Evolutionary conservation across 1,140 invertebrate species (phyloP).

Genomic region (Euura lappo): DNA sequence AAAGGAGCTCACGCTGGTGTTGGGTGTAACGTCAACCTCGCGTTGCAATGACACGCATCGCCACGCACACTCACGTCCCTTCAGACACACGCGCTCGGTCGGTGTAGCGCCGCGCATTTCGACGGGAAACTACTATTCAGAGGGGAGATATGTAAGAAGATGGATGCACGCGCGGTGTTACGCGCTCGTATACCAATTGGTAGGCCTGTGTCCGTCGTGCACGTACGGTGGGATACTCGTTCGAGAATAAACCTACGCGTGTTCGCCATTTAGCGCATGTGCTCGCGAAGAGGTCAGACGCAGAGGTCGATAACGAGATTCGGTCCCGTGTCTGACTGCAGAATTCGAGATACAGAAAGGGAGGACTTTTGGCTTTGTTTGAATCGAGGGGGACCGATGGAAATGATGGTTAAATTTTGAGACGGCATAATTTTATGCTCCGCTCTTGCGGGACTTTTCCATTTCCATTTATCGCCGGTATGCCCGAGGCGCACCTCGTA

Average conservation of each 20-base stretch:
- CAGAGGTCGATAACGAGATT: no score
- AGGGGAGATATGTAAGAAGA: constrained; percentile 3
- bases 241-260: constrained; percentile 4
- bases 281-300: neutral
- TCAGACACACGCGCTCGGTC: neutral
- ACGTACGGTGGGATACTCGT: neutral
- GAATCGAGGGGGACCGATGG: no score
- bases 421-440: no score
- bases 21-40: neutral
- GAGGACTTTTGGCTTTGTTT: no score
- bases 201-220: neutral
- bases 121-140: neutral
- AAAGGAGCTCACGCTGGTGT: neutral
- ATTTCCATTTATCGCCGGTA: constrained; percentile 2
- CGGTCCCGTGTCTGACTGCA: no score
- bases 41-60: constrained; percentile 4
- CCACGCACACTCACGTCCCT: constrained; percentile 1
- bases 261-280: constrained; percentile 6
- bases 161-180: neutral
- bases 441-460: neutral
- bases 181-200: neutral
- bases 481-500: neutral
- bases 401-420: no score
- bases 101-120: neutral
- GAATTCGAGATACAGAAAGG: no score